These are phyloP conservation scores for Alethe diademata DNA, from an alignment of 2,113 vertebrate species.

Conservation along the genomic window DNA sequence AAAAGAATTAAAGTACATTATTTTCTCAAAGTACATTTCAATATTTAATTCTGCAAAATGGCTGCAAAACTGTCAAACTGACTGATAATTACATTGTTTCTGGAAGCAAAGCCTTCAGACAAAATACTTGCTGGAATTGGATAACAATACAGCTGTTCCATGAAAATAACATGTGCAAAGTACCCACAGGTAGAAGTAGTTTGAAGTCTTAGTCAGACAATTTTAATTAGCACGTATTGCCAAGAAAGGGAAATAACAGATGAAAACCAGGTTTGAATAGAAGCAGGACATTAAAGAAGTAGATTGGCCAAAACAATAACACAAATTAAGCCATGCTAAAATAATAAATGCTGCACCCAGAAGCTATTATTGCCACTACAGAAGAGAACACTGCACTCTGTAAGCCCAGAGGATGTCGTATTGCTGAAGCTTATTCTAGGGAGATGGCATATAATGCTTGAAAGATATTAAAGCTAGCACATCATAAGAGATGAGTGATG, in stretches of 20 bases:
- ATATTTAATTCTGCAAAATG: not conserved
- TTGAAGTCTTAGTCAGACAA: not conserved
- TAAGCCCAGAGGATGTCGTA: not conserved
- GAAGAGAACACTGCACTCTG: not conserved
- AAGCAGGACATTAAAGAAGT: not conserved
- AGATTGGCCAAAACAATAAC: not conserved
- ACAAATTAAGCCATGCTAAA: not conserved
- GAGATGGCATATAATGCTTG: not conserved
- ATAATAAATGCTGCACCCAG: not conserved
- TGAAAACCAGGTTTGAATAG: not conserved
- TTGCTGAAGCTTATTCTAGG: not conserved
- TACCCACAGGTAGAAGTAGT: not conserved
- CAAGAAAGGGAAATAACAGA: not conserved
- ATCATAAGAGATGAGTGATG: slow-evolving; percentile 28
- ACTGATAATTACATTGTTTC: not conserved
- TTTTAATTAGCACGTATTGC: not conserved
- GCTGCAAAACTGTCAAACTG: not conserved
- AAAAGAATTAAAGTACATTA: not conserved
- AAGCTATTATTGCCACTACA: slow-evolving; percentile 1
- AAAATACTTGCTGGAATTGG: not conserved
- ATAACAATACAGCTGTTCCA: not conserved
- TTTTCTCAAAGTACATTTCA: not conserved
- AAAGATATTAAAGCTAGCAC: slow-evolving; percentile 4
- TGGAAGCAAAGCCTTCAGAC: not conserved
- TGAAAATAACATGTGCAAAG: not conserved